A percentile compares a stretch with the other conserved stretches of the same genome.
phyloP scores from a whole-genome alignment of 2,888 invertebrate species.

The Nemotelus nigrinus region DNA sequence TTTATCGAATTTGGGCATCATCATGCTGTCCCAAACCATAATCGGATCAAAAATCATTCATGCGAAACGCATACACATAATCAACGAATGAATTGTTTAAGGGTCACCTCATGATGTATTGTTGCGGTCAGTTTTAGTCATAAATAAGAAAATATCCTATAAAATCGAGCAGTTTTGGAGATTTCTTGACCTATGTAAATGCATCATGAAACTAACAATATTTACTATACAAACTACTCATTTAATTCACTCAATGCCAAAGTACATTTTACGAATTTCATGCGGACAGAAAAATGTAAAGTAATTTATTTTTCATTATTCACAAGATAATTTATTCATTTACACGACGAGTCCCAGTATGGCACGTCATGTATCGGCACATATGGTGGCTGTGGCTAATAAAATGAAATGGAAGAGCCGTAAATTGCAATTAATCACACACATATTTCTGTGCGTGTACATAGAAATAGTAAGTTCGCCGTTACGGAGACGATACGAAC shows the following conservation, averaged over 20 bases:
- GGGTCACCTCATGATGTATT: background rate
- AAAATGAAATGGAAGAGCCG: background rate
- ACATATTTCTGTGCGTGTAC: too few species aligned
- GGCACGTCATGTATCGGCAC: background rate
- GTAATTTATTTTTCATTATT: too few species aligned
- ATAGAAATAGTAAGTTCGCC: too few species aligned
- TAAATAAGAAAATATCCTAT: background rate
- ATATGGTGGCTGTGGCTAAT: background rate
- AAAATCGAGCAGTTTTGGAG: background rate
- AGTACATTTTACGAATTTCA: too few species aligned
- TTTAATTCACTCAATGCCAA: background rate
- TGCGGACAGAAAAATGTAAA: too few species aligned
- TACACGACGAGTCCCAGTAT: background rate
- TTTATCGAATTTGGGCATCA: slow-evolving; percentile 14
- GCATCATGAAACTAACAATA: background rate
- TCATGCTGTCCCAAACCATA: background rate
- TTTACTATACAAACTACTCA: background rate
- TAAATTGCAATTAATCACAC: background rate
- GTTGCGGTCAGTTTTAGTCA: background rate
- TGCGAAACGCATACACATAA: background rate
- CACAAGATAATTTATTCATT: background rate
- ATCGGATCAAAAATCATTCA: background rate
- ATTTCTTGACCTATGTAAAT: background rate
- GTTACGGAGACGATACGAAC: too few species aligned
- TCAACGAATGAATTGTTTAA: background rate